phyloP scores from a whole-genome alignment of 2,113 vertebrate species.

The Verasper variegatus region DNA sequence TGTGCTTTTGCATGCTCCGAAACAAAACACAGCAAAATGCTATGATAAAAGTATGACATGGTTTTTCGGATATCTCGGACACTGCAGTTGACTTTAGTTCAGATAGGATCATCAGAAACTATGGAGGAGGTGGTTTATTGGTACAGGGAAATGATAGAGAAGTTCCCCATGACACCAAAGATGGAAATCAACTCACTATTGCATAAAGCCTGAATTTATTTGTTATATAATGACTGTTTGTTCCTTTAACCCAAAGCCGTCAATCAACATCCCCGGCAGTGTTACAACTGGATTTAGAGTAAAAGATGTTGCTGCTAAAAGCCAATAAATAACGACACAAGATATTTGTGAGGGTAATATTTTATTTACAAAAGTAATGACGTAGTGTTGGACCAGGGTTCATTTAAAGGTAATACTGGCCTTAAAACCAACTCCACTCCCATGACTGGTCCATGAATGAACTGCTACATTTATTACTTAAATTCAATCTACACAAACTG shows the following conservation, averaged over 20 bases:
- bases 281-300: no score
- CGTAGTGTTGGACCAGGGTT: constrained; percentile 72
- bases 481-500: constrained; percentile 12
- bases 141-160: not conserved
- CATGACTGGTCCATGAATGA: constrained; percentile 11
- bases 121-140: not conserved
- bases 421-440: constrained; percentile 51
- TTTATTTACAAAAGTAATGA: constrained; percentile 72
- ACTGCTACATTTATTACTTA: constrained; percentile 24
- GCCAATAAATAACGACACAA: not conserved
- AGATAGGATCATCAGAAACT: not conserved
- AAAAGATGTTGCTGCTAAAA: not conserved
- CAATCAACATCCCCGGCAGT: no score
- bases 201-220: no score
- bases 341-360: constrained; percentile 1
- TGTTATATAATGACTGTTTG: no score
- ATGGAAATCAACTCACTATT: not conserved
- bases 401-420: constrained; percentile 60
- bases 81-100: not conserved
- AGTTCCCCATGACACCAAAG: no score
- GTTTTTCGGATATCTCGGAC: no score
- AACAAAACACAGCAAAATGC: no score
- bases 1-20: no score
- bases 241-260: no score
- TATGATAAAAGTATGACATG: no score